Base-by-base conservation (phyloP, 2,888 invertebrate genomes). In the Tetanocera ferruginea region DNA sequence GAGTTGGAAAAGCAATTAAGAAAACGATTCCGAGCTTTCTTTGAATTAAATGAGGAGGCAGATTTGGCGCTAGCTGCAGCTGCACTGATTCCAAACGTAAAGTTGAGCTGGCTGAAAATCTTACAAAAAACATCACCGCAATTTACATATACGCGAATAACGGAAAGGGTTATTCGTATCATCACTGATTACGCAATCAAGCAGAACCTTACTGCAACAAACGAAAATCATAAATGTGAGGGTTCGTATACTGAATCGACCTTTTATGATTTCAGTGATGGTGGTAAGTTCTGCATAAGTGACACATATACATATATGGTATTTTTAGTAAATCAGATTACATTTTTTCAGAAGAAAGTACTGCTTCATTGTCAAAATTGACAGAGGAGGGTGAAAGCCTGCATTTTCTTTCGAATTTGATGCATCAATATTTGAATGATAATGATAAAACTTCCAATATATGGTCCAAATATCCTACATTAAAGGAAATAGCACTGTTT, bases 11-110 rank as follows among this genome's bases (percentile, higher is more conserved):
- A 70, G 70, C 67, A 66, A 55, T 66, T 67, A 55, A 55, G 75
- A 67, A 51, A 55, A 34, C 67, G 75, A 67, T 70, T 70, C 28
- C 28, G 23, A 51, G 25, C 8, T 51, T 74, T 62, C 62, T 71
- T 70, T 52, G 77, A 77, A 77, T 77, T 72, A 72, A 77, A 72
- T 77, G 77, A 77, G 77, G 62, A 71, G 76, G 37, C 37, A 37
- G 37, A 37, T 37, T 37, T 37, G 37, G 37, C 37, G 37, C 37
- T 37, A 37, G 37, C 76, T 76, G 71, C 76, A 77, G 72, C 66
- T 77, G 77, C 76, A 76, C 76, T 76, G 77, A 77, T 66, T 77
- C 77, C 66, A 77, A 77, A 72, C 77, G 72, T 77, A 77, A 77
- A 77, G 77, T 72, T 70, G 76, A 76, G 64, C 76, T 76, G 70